Percentiles rank a stretch among this genome's conserved stretches.
Evolutionary conservation across 2,797 vertebrate genomes (phyloP).

Genomic region (Eupleurogrammus muticus): DNA sequence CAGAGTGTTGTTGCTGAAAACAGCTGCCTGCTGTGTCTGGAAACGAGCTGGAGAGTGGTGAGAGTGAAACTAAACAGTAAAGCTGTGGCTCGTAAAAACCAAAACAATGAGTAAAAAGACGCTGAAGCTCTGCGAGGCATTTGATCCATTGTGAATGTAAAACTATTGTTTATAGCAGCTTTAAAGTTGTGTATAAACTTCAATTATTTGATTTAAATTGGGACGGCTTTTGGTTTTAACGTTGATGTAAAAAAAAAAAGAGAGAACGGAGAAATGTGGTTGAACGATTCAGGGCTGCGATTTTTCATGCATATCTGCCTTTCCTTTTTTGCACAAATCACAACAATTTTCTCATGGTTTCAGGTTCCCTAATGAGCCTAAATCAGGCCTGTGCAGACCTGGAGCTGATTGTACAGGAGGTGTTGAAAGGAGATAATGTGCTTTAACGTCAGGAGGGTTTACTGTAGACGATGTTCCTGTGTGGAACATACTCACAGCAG

Average conservation of each 20-base stretch:
- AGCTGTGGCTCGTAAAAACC: neutral
- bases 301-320: slow-evolving; percentile 5
- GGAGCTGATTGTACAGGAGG: slow-evolving; percentile 23
- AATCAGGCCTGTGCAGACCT: slow-evolving; percentile 24
- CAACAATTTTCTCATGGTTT: slow-evolving; percentile 7
- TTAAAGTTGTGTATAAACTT: neutral
- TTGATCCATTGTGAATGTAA: neutral
- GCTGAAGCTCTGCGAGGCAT: neutral
- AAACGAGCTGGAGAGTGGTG: neutral
- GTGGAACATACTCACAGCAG: slow-evolving; percentile 18
- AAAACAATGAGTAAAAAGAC: neutral
- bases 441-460: slow-evolving; percentile 30
- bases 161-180: neutral
- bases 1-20: neutral
- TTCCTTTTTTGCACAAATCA: slow-evolving; percentile 11
- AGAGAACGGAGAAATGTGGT: neutral
- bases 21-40: neutral
- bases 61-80: neutral
- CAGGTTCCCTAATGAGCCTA: slow-evolving; percentile 31
- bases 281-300: neutral
- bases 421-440: slow-evolving; percentile 36
- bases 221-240: neutral
- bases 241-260: neutral
- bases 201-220: neutral
- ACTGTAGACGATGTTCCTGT: slow-evolving; percentile 19